Percentiles rank a stretch among this genome's conserved stretches.
Conservation (phyloP, 2,888 invertebrate genomes). For the Oxyteleia sp. region DNA sequence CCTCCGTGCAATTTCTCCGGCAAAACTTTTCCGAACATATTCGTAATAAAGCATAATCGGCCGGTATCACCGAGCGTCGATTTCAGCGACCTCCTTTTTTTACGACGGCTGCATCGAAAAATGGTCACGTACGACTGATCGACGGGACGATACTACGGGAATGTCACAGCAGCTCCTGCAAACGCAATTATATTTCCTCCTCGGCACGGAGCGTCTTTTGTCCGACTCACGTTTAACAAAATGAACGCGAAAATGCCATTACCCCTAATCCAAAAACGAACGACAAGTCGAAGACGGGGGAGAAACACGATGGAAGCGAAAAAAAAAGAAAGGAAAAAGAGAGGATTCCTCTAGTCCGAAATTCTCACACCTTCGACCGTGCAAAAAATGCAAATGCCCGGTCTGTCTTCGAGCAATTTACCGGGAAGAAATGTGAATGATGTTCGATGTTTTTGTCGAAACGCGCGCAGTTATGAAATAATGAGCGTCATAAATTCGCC, state of each 20-base stretch:
- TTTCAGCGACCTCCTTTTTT: conserved; percentile 63
- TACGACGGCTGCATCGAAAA: conserved; percentile 53
- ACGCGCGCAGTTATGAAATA: conserved; percentile 46
- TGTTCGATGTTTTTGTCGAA: conserved; percentile 41
- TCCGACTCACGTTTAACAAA: conserved; percentile 66
- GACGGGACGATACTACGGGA: conserved; percentile 64
- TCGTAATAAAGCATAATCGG: conserved; percentile 67
- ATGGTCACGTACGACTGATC: conserved; percentile 67
- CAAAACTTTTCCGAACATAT: conserved; percentile 66
- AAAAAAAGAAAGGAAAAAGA: conserved; percentile 8
- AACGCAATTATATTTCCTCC: conserved; percentile 66
- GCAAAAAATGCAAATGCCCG: conserved; percentile 54
- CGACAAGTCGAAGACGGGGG: conserved; percentile 28
- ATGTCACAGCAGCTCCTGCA: conserved; percentile 67
- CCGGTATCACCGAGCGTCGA: conserved; percentile 49
- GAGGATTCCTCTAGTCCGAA: conserved; percentile 22
- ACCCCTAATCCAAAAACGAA: conserved; percentile 58
- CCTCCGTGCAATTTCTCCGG: too few relatives aligned
- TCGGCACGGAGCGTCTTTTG: conserved; percentile 59
- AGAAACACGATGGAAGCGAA: too few relatives aligned
- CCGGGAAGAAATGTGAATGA: conserved; percentile 49
- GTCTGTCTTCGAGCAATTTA: conserved; percentile 43
- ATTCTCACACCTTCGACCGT: conserved; percentile 40
- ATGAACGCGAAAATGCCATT: conserved; percentile 69
- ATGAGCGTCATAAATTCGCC: conserved; percentile 40